A percentile compares a stretch with the other conserved stretches of the same genome.
Evolutionary conservation across 2,888 invertebrate species (phyloP).

Genomic region (Dascillus cervinus): DNA sequence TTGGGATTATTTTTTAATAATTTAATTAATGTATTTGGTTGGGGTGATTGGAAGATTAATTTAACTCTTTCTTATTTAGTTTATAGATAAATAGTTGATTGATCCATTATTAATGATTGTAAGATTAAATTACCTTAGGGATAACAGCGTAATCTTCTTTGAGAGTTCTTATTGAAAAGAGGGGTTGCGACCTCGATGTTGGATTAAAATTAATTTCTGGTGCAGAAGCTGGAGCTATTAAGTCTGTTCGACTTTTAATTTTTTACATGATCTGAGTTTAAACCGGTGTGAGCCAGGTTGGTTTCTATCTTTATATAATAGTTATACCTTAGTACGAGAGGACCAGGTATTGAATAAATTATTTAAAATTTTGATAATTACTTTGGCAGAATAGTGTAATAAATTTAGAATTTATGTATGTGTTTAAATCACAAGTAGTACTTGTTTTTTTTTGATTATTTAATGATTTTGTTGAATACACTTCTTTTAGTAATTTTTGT

Average conservation of each 20-base stretch:
- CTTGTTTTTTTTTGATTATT: slow-evolving; percentile 36
- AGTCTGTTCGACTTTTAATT: slow-evolving; percentile 77
- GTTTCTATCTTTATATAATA: slow-evolving; percentile 66
- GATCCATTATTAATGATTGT: slow-evolving; percentile 54
- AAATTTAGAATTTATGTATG: slow-evolving; percentile 61
- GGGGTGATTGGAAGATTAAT: slow-evolving; percentile 57
- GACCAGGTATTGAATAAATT: slow-evolving; percentile 55
- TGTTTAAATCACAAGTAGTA: slow-evolving; percentile 51
- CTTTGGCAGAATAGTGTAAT: slow-evolving; percentile 63
- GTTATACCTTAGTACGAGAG: slow-evolving; percentile 72
- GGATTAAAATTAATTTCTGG: slow-evolving; percentile 66
- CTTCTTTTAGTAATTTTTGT: slow-evolving; percentile 53
- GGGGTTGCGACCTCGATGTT: slow-evolving; percentile 85
- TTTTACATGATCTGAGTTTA: slow-evolving; percentile 86
- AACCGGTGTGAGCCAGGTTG: slow-evolving; percentile 79
- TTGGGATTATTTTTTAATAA: slow-evolving; percentile 33
- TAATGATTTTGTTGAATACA: slow-evolving; percentile 26
- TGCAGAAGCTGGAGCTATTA: slow-evolving; percentile 60
- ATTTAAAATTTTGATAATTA: slow-evolving; percentile 40
- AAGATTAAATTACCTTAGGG: slow-evolving; percentile 72
- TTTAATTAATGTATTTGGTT: slow-evolving; percentile 48
- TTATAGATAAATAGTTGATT: slow-evolving; percentile 42
- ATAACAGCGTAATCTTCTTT: slow-evolving; percentile 78
- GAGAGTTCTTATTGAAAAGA: slow-evolving; percentile 65
- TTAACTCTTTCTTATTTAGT: slow-evolving; percentile 46